Percentiles rank a stretch among this genome's conserved stretches.
These are phyloP conservation scores for Hexactinellida sp. DNA, from an alignment of 37 sponge, comb jelly and placozoan species.

Conservation along the genomic window DNA sequence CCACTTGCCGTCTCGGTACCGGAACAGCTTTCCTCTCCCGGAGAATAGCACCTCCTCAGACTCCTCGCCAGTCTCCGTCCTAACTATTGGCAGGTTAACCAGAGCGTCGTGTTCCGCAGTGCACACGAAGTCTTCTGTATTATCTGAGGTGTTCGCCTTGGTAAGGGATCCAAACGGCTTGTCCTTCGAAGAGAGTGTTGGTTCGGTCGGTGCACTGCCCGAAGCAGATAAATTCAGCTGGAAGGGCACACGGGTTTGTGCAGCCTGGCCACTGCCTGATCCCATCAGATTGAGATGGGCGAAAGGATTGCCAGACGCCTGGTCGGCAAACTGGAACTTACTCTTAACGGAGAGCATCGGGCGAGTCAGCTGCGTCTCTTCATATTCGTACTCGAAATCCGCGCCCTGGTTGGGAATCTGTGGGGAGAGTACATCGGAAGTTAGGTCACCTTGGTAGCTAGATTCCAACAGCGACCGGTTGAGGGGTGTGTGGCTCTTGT, in stretches of 20 bases:
- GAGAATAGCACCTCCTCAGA: slow-evolving; percentile 34
- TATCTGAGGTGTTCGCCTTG: not conserved
- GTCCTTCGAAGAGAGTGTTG: not conserved
- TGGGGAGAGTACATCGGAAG: not conserved
- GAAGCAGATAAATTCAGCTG: not conserved
- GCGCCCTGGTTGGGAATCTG: not conserved
- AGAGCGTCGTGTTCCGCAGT: not conserved
- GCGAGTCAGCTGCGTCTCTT: not conserved
- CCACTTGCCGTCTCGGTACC: slow-evolving; percentile 40
- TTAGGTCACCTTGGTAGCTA: not conserved
- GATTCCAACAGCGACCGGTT: not conserved
- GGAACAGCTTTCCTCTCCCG: slow-evolving; percentile 34
- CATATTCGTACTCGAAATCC: not conserved
- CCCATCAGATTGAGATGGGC: not conserved
- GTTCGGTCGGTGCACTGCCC: not conserved
- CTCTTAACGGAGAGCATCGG: not conserved
- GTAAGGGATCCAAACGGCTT: not conserved
- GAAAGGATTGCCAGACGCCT: not conserved
- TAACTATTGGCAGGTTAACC: not conserved
- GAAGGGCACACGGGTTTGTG: not conserved
- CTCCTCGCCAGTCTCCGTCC: slow-evolving; percentile 37
- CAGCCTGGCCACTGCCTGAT: not conserved
- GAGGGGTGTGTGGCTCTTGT: not conserved
- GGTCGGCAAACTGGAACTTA: not conserved
- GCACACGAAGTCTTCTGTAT: not conserved